phyloP scores from a whole-genome alignment of 2,113 vertebrate genomes.

The Urocolius indicus region DNA sequence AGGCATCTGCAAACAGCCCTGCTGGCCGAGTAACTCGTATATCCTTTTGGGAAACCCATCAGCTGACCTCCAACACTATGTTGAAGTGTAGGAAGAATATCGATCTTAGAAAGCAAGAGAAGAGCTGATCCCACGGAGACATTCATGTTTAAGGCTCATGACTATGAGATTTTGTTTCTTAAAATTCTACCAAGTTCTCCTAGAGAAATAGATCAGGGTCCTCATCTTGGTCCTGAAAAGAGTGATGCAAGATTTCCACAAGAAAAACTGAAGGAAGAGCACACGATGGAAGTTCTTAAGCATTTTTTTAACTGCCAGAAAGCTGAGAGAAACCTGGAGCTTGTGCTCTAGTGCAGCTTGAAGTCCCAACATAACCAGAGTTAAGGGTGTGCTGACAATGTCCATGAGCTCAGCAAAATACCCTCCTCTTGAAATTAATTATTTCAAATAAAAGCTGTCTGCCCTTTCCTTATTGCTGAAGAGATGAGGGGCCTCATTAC shows the following conservation, averaged over 20 bases:
- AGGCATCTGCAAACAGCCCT: constrained; percentile 4
- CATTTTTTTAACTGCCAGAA: not conserved
- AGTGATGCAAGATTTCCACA: not conserved
- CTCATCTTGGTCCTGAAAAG: not conserved
- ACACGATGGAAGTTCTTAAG: not conserved
- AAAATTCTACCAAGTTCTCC: not conserved
- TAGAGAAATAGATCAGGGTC: not conserved
- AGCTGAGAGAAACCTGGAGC: not conserved
- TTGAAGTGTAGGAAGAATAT: not conserved
- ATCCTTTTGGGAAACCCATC: not conserved
- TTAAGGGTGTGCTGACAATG: not conserved
- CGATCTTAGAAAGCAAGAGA: not conserved
- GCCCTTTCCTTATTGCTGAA: not conserved
- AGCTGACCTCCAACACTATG: not conserved
- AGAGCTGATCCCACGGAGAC: not conserved
- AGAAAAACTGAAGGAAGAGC: not conserved
- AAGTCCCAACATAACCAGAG: not conserved
- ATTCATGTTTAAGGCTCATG: not conserved
- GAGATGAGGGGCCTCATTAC: not conserved
- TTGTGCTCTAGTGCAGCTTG: not conserved
- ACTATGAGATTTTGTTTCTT: not conserved
- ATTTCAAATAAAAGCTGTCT: not conserved
- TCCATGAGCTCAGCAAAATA: not conserved
- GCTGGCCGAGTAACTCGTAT: not conserved
- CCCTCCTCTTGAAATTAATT: not conserved